A percentile compares a stretch with the other conserved stretches of the same genome.
These are phyloP conservation scores for Polypedilum pembai DNA, from an alignment of 1,140 invertebrate genomes.

Conservation along the genomic window DNA sequence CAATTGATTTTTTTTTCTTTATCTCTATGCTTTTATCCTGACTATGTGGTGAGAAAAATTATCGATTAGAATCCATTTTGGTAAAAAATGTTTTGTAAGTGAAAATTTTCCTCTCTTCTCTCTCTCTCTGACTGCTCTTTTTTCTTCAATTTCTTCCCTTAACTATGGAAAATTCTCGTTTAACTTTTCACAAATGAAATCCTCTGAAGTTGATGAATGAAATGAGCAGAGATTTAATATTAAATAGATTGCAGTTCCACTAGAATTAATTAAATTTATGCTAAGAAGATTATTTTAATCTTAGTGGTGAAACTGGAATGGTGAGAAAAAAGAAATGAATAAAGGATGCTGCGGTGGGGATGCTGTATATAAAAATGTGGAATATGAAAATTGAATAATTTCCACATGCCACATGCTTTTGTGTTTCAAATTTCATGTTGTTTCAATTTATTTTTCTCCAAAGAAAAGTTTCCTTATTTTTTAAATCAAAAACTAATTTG, in stretches of 20 bases:
- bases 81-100: not conserved
- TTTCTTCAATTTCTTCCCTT: not conserved
- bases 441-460: not conserved
- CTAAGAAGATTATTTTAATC: constrained; percentile 23
- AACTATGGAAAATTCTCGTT: not conserved
- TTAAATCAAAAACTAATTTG: no score
- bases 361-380: no score
- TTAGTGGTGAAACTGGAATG: constrained; percentile 26
- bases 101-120: not conserved
- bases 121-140: not conserved
- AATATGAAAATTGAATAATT: not conserved
- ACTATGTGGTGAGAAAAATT: constrained; percentile 13
- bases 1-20: not conserved
- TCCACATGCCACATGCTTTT: not conserved
- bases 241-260: constrained; percentile 17
- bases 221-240: not conserved
- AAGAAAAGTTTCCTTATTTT: no score
- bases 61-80: constrained; percentile 26
- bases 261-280: constrained; percentile 1
- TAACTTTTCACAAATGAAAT: not conserved
- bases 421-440: not conserved
- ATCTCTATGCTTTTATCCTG: not conserved
- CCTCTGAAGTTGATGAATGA: not conserved
- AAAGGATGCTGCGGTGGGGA: constrained; percentile 14
- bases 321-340: not conserved